These are phyloP conservation scores for Distichodus sexfasciatus DNA, from an alignment of 2,797 vertebrate genomes.

Conservation along the genomic window DNA sequence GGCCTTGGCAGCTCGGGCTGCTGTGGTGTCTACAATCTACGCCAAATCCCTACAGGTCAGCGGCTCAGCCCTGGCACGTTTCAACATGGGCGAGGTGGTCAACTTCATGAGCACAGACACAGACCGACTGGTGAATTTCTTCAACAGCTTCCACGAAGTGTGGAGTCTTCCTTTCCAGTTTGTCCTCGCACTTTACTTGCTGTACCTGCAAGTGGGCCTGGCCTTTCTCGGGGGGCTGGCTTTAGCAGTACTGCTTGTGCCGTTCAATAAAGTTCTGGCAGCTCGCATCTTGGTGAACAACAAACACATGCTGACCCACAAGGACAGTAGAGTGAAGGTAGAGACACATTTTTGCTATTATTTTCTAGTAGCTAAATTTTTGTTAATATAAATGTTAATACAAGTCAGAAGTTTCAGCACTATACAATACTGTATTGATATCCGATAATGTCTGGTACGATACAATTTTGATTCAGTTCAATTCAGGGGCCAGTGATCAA, in stretches of 20 bases:
- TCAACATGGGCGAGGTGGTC: slow-evolving; percentile 82
- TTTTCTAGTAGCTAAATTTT: not conserved
- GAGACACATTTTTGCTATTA: slow-evolving; percentile 30
- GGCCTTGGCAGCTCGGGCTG: slow-evolving; percentile 74
- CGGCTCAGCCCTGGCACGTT: slow-evolving; percentile 70
- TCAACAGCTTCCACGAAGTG: slow-evolving; percentile 87
- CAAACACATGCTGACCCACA: slow-evolving; percentile 82
- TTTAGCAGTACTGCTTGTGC: slow-evolving; percentile 85
- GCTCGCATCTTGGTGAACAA: slow-evolving; percentile 84
- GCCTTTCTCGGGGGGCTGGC: slow-evolving; percentile 86
- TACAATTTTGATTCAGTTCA: too few species aligned
- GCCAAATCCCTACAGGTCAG: slow-evolving; percentile 80
- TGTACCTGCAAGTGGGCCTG: slow-evolving; percentile 88
- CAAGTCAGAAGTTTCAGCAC: too few species aligned
- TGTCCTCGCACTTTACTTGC: slow-evolving; percentile 84
- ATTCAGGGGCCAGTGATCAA: too few species aligned
- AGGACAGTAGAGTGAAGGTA: slow-evolving; percentile 92
- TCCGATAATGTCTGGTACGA: too few species aligned
- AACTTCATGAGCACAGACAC: slow-evolving; percentile 94
- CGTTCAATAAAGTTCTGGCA: slow-evolving; percentile 90
- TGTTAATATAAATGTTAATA: not conserved
- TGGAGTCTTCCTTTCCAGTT: slow-evolving; percentile 92
- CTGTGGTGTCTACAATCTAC: slow-evolving; percentile 83
- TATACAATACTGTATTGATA: too few species aligned
- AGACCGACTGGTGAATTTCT: slow-evolving; percentile 86